Evolutionary conservation across 1,140 invertebrate genomes (phyloP).

Genomic region (Heliconius hermathena): DNA sequence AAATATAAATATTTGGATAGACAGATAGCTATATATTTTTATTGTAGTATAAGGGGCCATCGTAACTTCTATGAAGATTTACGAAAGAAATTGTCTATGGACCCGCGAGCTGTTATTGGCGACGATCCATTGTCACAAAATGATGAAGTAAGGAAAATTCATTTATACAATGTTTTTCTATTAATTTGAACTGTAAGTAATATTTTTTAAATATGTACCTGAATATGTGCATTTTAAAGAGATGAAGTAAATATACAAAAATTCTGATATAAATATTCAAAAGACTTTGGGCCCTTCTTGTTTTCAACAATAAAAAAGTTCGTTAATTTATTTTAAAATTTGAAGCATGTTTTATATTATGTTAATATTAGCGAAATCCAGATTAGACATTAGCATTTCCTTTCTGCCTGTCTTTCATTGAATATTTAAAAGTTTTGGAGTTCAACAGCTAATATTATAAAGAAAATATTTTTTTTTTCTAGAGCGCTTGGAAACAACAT

Average conservation of each 20-base stretch:
- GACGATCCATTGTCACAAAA: constrained; percentile 74
- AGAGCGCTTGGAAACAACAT: constrained; percentile 92
- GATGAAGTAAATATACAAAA: too few species aligned
- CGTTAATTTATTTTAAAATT: too few species aligned
- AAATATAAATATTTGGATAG: neutral
- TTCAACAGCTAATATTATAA: neutral
- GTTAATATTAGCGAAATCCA: too few species aligned
- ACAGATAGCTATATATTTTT: constrained; percentile 27
- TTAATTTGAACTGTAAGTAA: neutral
- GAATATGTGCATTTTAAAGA: too few species aligned
- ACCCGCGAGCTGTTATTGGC: constrained; percentile 67
- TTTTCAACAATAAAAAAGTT: too few species aligned
- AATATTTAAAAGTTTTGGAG: too few species aligned
- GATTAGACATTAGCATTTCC: too few species aligned
- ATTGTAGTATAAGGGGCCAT: constrained; percentile 64
- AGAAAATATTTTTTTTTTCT: constrained; percentile 45
- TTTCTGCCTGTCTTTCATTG: too few species aligned
- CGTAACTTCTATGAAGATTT: constrained; percentile 72
- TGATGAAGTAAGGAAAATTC: constrained; percentile 58
- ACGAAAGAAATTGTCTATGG: constrained; percentile 63
- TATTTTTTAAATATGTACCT: too few species aligned
- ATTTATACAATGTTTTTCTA: neutral
- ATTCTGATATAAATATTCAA: too few species aligned
- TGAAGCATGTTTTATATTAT: too few species aligned
- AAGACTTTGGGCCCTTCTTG: too few species aligned